Conservation (phyloP, 2,113 vertebrate genomes). For the Oreochromis spilurus region DNA sequence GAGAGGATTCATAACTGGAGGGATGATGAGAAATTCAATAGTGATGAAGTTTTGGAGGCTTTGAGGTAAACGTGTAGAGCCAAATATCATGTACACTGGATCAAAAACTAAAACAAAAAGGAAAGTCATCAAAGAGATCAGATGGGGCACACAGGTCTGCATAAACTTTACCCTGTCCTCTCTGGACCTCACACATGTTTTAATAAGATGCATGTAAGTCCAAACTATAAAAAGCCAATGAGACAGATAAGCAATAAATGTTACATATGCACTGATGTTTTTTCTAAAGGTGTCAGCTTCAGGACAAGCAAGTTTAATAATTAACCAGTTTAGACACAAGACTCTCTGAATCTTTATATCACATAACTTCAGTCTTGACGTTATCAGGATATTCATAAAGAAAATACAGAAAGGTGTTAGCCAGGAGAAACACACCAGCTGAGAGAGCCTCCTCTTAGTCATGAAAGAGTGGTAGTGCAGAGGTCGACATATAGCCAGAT, state of each 20-base stretch:
- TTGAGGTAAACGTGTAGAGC: background rate
- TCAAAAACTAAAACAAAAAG: background rate
- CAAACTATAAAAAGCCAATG: constrained; percentile 38
- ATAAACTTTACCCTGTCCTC: constrained; percentile 28
- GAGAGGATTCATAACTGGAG: constrained; percentile 22
- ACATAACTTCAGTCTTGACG: background rate
- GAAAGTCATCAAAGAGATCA: constrained; percentile 10
- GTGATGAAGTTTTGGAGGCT: constrained; percentile 32
- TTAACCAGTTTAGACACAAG: constrained; percentile 15
- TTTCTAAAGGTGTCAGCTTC: background rate
- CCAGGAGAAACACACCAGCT: no score
- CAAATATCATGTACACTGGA: constrained; percentile 32
- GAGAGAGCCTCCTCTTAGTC: no score
- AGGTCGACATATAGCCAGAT: no score
- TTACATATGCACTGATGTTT: background rate
- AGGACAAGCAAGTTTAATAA: background rate
- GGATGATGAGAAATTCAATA: constrained; percentile 1
- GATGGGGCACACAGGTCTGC: constrained; percentile 48
- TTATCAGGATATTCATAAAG: background rate
- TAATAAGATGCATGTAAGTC: constrained; percentile 31
- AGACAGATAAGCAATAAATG: background rate
- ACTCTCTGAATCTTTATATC: background rate
- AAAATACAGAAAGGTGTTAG: no score
- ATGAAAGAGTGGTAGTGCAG: no score
- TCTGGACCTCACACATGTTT: background rate